Conservation (phyloP, 92 coral and sea anemone species). For the Actinostola sp. region DNA sequence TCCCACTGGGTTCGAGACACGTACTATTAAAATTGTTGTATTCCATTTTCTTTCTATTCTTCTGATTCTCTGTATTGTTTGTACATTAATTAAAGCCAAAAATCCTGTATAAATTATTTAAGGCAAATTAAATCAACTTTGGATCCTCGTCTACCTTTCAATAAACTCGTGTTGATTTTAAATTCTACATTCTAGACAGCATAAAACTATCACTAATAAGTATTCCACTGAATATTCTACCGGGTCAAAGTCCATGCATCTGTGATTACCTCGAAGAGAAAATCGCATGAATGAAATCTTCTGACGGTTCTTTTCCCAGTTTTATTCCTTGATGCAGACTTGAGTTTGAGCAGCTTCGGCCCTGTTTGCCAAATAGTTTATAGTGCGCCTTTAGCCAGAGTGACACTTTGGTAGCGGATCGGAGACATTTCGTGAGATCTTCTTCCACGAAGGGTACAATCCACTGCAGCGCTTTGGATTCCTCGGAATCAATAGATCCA, state of each 20-base stretch:
- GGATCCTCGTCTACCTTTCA: no score
- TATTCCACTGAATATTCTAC: not conserved
- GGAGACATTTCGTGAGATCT: constrained; percentile 32
- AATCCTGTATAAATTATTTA: no score
- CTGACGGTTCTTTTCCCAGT: constrained; percentile 1
- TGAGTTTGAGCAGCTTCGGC: not conserved
- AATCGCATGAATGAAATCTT: constrained; percentile 1
- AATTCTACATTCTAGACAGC: no score
- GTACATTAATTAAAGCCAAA: no score
- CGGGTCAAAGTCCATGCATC: not conserved
- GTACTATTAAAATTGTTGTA: no score
- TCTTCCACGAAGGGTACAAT: constrained; percentile 36
- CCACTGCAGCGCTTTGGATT: constrained; percentile 18
- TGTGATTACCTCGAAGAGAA: not conserved
- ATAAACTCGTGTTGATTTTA: no score
- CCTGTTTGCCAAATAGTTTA: constrained; percentile 5
- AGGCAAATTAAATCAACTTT: no score
- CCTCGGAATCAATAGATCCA: not conserved
- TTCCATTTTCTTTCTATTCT: no score
- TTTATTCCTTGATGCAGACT: not conserved
- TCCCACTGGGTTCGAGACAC: no score
- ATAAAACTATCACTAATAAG: no score
- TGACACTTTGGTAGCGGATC: constrained; percentile 49
- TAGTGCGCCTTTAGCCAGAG: constrained; percentile 51
- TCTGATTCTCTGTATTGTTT: no score